A percentile compares a stretch with the other conserved stretches of the same genome.
phyloP scores from a whole-genome alignment of 2,113 vertebrate genomes.

The Progne subis region DNA sequence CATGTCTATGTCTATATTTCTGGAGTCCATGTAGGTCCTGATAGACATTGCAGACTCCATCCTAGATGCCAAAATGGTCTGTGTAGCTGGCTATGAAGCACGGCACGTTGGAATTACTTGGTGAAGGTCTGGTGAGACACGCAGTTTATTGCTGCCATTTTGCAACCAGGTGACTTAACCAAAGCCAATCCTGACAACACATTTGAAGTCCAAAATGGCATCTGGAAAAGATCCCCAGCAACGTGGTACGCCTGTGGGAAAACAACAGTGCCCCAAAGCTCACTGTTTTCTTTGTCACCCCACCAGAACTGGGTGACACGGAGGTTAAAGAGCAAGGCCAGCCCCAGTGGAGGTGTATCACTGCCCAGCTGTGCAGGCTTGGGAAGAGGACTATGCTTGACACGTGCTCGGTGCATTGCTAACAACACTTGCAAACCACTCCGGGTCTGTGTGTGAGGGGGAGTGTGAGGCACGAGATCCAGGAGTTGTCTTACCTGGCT shows the following conservation, averaged over 20 bases:
- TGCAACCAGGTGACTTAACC: background rate
- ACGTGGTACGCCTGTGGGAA: background rate
- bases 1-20: background rate
- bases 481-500: background rate
- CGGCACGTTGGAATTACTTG: accelerated
- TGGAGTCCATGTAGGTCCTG: background rate
- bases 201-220: background rate
- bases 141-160: background rate
- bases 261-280: background rate
- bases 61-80: background rate
- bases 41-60: background rate
- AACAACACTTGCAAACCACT: background rate
- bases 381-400: background rate
- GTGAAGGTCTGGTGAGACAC: background rate
- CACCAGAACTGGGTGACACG: background rate
- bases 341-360: background rate
- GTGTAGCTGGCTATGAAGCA: background rate
- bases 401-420: background rate
- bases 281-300: background rate
- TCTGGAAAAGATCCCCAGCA: background rate
- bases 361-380: background rate
- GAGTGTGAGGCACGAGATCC: background rate
- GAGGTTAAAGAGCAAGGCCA: background rate
- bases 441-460: too few species aligned
- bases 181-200: background rate